Percentiles rank a stretch among this genome's conserved stretches.
Evolutionary conservation across 2,888 invertebrate species (phyloP).

Genomic region (Pammene fasciana): DNA sequence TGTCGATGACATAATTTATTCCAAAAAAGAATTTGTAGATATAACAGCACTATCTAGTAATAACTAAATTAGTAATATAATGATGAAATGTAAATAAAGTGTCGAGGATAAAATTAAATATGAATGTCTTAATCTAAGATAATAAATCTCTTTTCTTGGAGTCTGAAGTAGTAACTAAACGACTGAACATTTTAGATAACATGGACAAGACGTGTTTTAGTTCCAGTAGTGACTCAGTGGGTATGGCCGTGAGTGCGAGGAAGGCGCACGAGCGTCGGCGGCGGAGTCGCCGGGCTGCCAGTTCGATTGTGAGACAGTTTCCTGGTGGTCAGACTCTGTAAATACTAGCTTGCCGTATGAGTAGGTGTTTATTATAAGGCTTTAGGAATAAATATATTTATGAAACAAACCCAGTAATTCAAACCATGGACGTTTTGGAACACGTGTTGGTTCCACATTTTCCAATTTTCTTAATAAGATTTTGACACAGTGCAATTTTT

Average conservation of each 20-base stretch:
- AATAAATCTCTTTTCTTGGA: constrained; percentile 51
- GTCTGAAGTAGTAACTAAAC: constrained; percentile 58
- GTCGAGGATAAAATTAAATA: constrained; percentile 30
- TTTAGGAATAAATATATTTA: constrained; percentile 39
- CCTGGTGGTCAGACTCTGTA: constrained; percentile 39
- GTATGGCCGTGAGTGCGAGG: constrained; percentile 17
- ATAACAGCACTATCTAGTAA: constrained; percentile 48
- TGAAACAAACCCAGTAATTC: constrained; percentile 17
- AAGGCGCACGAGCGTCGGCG: constrained; percentile 1
- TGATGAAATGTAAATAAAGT: constrained; percentile 46
- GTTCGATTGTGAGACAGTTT: constrained; percentile 30
- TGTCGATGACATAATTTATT: constrained; percentile 44
- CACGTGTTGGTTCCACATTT: constrained; percentile 27
- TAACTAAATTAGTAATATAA: constrained; percentile 44
- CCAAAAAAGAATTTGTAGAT: constrained; percentile 50
- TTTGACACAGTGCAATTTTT: constrained; percentile 41
- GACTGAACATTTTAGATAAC: constrained; percentile 57
- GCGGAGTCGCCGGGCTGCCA: constrained; percentile 24
- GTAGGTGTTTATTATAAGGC: constrained; percentile 38
- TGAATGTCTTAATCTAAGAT: constrained; percentile 41
- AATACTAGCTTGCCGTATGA: constrained; percentile 38
- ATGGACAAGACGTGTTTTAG: constrained; percentile 43
- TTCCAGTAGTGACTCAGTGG: constrained; percentile 28
- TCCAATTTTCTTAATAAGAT: constrained; percentile 37
- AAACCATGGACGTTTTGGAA: constrained; percentile 30